phyloP scores from a whole-genome alignment of 2,113 vertebrate genomes.

The Bubo bubo region DNA sequence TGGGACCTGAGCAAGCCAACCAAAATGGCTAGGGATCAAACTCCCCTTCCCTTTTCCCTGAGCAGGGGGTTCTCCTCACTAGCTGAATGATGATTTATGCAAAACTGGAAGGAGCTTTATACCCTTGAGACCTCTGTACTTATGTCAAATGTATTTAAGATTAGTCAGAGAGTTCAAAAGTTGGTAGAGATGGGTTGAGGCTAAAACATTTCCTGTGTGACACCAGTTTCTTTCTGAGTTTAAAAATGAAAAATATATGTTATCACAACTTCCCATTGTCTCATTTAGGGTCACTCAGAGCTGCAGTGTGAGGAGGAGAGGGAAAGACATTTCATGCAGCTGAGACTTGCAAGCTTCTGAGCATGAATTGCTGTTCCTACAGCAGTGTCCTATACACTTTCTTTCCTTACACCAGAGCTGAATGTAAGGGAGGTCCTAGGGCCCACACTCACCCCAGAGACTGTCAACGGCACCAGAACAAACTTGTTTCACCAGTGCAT shows the following conservation, averaged over 20 bases:
- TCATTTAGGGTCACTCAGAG: background rate
- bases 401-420: background rate
- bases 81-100: background rate
- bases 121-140: background rate
- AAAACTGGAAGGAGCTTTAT: background rate
- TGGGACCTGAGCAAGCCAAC: background rate
- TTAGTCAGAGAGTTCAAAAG: background rate
- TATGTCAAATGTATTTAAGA: background rate
- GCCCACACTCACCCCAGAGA: background rate
- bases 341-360: background rate
- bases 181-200: background rate
- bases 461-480: background rate
- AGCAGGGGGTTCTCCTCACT: background rate
- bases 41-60: background rate
- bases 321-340: background rate
- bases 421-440: background rate
- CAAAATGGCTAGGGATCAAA: background rate
- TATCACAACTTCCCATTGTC: fast-evolving
- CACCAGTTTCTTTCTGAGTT: background rate
- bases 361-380: background rate
- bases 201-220: background rate
- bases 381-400: background rate
- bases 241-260: background rate
- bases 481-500: background rate
- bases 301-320: background rate